These are phyloP conservation scores for Brachionus rotundiformis DNA, from an alignment of 1,140 invertebrate species.

Conservation along the genomic window DNA sequence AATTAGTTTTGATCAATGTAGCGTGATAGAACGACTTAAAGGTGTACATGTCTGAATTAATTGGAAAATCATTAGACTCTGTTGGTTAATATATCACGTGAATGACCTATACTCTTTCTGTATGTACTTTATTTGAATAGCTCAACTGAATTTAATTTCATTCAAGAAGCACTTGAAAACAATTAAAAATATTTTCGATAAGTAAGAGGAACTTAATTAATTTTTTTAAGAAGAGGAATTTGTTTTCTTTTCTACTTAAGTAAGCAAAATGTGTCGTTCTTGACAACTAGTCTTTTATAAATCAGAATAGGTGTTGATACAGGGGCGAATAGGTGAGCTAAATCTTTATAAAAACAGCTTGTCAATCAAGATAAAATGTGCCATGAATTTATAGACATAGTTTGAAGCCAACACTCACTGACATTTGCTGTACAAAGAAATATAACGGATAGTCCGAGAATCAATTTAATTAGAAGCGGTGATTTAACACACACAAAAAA, in stretches of 20 bases:
- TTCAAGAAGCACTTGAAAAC: neutral
- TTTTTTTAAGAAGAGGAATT: neutral
- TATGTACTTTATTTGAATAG: no score
- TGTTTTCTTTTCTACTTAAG: neutral
- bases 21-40: slow-evolving; percentile 6
- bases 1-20: slow-evolving; percentile 16
- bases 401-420: slow-evolving; percentile 11
- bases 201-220: slow-evolving; percentile 13
- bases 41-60: slow-evolving; percentile 11
- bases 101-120: no score
- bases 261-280: slow-evolving; percentile 18
- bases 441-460: neutral
- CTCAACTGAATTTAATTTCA: neutral
- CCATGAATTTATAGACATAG: neutral
- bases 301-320: slow-evolving; percentile 2
- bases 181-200: slow-evolving; percentile 7
- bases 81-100: neutral
- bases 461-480: neutral
- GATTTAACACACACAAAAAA: neutral
- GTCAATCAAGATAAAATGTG: slow-evolving; percentile 2
- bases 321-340: neutral
- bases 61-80: neutral
- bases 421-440: slow-evolving; percentile 4
- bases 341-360: neutral
- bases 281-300: neutral